Conservation (phyloP, 2,113 vertebrate species). For the Dasyurus viverrinus region DNA sequence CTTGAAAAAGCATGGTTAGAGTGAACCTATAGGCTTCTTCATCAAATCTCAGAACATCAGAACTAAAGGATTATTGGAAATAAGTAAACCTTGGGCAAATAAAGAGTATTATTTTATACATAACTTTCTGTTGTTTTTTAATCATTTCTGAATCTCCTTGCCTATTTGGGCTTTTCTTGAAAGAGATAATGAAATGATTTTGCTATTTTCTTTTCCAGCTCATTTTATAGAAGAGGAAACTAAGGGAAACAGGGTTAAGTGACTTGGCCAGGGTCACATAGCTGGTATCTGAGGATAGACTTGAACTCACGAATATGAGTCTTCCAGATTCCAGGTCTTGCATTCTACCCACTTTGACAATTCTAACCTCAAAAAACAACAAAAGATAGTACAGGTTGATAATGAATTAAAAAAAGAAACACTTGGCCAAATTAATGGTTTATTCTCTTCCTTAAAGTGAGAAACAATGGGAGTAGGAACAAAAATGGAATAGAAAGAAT, state of each 20-base stretch:
- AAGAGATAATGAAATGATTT: background rate
- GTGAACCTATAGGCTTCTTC: background rate
- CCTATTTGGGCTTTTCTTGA: background rate
- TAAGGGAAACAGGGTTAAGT: background rate
- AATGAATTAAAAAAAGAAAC: background rate
- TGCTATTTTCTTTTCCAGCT: background rate
- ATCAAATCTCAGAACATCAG: background rate
- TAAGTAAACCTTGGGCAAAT: slow-evolving; percentile 26
- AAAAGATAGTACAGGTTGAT: background rate
- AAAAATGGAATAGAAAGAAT: background rate
- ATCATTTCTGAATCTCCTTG: background rate
- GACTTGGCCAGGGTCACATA: background rate
- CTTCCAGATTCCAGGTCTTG: background rate
- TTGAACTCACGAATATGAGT: background rate
- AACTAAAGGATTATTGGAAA: background rate
- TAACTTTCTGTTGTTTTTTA: background rate
- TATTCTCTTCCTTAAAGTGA: background rate
- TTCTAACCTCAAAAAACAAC: background rate
- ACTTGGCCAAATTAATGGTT: background rate
- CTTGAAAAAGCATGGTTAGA: slow-evolving; percentile 6
- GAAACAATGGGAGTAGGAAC: background rate
- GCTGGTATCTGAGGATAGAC: background rate
- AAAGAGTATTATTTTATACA: slow-evolving; percentile 23
- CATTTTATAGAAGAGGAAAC: background rate
- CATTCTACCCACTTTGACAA: background rate